Evolutionary conservation across 2,797 vertebrate genomes (phyloP), one percentile per base, ranked within the genome.

Genomic region (Coilia nasus): DNA sequence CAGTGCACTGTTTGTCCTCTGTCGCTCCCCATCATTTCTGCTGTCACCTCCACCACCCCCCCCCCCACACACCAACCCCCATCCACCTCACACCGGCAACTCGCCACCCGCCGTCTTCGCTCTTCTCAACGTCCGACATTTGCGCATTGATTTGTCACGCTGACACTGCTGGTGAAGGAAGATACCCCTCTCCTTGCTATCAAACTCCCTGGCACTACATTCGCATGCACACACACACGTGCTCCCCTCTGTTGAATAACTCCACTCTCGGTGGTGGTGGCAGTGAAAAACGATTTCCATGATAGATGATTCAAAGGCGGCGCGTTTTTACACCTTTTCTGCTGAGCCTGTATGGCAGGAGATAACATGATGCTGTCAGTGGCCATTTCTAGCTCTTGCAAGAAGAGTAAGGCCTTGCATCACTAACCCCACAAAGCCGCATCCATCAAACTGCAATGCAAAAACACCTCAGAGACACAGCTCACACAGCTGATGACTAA

Each of bases 71-170:
- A 28, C 10, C 67, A 2, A 17, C 28, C 15, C 64, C 15, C 64
- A 31, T 25, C 28, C 64, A 35, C 64, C 28, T 35, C 67, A 71
- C 17, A 31, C 31, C 71, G 7, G 5, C 64, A 14, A 10, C 50
- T 14, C 50, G 9, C 50, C 50, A 54, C 64, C 64, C 64, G 2
- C 12, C 64, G 31, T 44, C 71, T 25, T 44, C 23, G 85, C 87
- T 86, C 75, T 54, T 81, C 67, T 75, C 67, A 6, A 85, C 81
- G 28, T 67, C 85, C 82, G n/a, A 59, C 85, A 87, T 89, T 87
- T 87, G 85, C 81, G 83, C 83, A 88, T 88, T 85, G 82, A 89
- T 89, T 81, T 89, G 82, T 82, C 83, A 80, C 31, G 47, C 28
- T 87, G 84, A 83, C 78, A 59, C 59, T 59, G 44, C 82, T 6